Evolutionary conservation across 2,888 invertebrate species (phyloP).

Genomic region (Hyposoter dolosus): DNA sequence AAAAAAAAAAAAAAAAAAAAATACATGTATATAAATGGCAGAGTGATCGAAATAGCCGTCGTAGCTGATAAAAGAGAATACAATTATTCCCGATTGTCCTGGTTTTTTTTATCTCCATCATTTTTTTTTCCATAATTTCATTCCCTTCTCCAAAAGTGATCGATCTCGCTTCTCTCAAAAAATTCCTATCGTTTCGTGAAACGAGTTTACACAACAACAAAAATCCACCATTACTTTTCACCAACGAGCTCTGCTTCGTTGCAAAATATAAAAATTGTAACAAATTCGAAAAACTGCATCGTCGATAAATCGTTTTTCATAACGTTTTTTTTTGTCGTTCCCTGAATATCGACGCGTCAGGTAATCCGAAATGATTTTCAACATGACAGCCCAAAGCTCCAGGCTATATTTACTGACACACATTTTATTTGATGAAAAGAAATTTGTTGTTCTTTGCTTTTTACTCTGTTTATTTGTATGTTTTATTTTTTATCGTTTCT

Average conservation of each 20-base stretch:
- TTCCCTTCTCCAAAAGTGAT: not conserved
- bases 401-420: not conserved
- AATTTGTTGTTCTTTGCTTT: not conserved
- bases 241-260: not conserved
- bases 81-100: conserved; percentile 58
- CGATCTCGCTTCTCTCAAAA: not conserved
- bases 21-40: conserved; percentile 36
- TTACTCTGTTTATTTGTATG: not conserved
- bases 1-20: conserved; percentile 1
- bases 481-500: conserved; percentile 9
- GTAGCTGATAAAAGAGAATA: conserved; percentile 51
- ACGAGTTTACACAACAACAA: not conserved
- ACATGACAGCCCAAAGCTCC: not conserved
- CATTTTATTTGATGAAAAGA: not conserved
- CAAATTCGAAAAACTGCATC: not conserved
- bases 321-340: not conserved
- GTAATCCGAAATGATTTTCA: not conserved
- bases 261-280: not conserved
- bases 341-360: not conserved
- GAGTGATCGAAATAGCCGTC: conserved; percentile 54
- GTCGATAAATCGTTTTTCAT: not conserved
- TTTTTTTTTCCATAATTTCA: conserved; percentile 12
- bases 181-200: not conserved
- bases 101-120: conserved; percentile 4
- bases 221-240: not conserved